Conservation (phyloP, 2,797 vertebrate genomes). For the Tokudaia muenninki region DNA sequence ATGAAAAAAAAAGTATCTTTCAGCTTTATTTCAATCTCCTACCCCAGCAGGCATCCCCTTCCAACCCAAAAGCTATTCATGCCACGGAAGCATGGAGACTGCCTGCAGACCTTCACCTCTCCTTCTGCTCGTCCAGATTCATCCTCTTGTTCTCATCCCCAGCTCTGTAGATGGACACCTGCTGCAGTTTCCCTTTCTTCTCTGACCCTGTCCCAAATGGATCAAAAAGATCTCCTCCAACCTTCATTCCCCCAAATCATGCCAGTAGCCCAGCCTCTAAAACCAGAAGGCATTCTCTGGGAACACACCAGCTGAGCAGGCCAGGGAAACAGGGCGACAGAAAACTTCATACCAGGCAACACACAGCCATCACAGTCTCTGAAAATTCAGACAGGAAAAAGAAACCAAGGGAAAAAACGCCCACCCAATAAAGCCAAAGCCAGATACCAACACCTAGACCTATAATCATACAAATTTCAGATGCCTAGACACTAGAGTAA, state of each 20-base stretch:
- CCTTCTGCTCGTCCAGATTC: not conserved
- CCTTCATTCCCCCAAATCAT: not conserved
- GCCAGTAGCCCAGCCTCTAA: not conserved
- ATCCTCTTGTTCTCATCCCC: not conserved
- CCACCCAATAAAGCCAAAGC: not conserved
- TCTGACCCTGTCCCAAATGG: not conserved
- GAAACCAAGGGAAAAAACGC: not conserved
- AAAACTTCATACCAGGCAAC: not conserved
- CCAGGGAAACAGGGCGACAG: not conserved
- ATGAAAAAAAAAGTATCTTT: too few species aligned
- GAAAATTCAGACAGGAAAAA: not conserved
- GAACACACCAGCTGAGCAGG: too few species aligned
- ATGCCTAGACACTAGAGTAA: not conserved
- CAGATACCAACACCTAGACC: not conserved
- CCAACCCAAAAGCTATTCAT: not conserved
- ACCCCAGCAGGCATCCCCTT: not conserved
- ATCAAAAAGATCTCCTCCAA: not conserved
- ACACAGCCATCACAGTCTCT: not conserved
- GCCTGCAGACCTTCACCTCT: not conserved
- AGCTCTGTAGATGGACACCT: not conserved
- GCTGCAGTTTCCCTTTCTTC: not conserved
- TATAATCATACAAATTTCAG: not conserved
- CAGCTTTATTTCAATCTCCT: not conserved
- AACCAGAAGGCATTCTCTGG: not conserved
- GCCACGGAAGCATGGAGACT: too few species aligned